Base-by-base conservation (phyloP, 2,888 invertebrate genomes). In the Crocallis elinguaria region DNA sequence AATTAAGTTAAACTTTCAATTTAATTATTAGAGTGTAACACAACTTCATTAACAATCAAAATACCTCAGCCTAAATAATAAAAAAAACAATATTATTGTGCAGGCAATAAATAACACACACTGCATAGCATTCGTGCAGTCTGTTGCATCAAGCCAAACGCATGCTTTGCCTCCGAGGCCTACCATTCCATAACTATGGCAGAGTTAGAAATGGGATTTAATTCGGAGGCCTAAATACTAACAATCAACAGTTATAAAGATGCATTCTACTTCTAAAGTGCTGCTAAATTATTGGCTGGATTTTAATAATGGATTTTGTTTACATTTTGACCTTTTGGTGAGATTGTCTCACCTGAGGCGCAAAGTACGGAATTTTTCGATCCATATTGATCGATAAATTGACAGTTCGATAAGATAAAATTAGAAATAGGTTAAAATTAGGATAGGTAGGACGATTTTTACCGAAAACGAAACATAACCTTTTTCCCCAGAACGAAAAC, bases 91-190 rank as follows among this genome's bases (percentile, higher is more conserved):
- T 16, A 36, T 46, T 41, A 41, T 57, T 81, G 77, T 81, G 45
- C 66, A 70, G 74, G 61, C 69, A 63, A 64, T 45, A 72, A 67
- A 70, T 77, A 81, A 81, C 79, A 77, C 81, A 77, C 62, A 67
- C 46, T 55, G 61, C 60, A 45, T 36, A 60, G 21, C 11, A n/a
- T 19, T 43, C 48, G 33, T 23, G 66, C 63, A 50, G 54, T 27
- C 66, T 74, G 75, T 75, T 75, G 74, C 75, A 69, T 79, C 74
- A 61, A 65, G 64, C 66, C 72, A 32, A 61, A 60, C 21, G 32
- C 33, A 72, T 73, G 6, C 45, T 83, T 21, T 82, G 1, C 82
- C 80, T 82, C 79, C 71, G 67, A 80, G 75, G 76, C 76, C 79
- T 82, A 80, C 79, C 79, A 75, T 49, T 25, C 55, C 38, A 39